Conservation (phyloP, 2,888 invertebrate species). For the Steinernema hermaphroditum region DNA sequence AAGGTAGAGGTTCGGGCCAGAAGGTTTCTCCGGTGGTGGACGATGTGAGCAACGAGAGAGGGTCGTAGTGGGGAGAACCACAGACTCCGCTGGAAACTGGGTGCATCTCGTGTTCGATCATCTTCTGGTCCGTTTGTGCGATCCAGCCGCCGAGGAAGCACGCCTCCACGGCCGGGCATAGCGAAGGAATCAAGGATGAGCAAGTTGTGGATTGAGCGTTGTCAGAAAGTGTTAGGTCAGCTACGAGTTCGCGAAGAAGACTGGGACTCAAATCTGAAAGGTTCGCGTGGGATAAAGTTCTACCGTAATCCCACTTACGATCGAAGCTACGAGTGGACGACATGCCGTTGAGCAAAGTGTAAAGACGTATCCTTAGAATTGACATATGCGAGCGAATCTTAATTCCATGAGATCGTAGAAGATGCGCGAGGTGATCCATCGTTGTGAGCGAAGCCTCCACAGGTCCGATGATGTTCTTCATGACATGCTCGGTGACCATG, state of each 20-base stretch:
- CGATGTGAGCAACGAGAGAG: conserved; percentile 22
- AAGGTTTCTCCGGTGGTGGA: conserved; percentile 32
- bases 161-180: conserved; percentile 85
- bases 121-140: conserved; percentile 87
- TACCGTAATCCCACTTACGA: neutral
- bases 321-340: conserved; percentile 32
- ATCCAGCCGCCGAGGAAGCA: conserved; percentile 91
- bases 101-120: conserved; percentile 75
- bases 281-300: neutral
- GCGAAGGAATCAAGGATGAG: conserved; percentile 79
- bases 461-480: conserved; percentile 82
- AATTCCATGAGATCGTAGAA: conserved; percentile 85
- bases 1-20: conserved; percentile 74
- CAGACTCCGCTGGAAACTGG: conserved; percentile 64
- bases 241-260: conserved; percentile 82
- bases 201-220: conserved; percentile 85
- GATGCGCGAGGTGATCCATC: conserved; percentile 77
- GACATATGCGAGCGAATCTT: conserved; percentile 66
- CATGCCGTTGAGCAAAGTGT: conserved; percentile 80
- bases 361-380: conserved; percentile 81
- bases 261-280: conserved; percentile 30
- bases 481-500: conserved; percentile 83
- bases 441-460: conserved; percentile 93
- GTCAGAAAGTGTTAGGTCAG: conserved; percentile 91
- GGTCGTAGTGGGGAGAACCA: conserved; percentile 76